Base-by-base conservation (phyloP, 1,140 invertebrate genomes). In the Papilio xuthus region DNA sequence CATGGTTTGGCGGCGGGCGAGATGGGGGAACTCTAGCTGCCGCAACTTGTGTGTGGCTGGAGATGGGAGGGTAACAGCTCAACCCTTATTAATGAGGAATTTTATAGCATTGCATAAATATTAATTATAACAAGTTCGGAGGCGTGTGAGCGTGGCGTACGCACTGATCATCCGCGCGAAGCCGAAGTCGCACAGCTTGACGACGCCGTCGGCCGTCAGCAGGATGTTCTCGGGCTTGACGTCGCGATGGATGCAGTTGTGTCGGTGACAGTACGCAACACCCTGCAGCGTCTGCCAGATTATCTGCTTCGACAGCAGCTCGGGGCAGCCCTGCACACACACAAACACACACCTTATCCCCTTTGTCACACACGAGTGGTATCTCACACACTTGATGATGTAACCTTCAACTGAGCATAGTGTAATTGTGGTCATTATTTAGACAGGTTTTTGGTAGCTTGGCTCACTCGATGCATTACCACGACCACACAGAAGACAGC, bases 191-290 rank as follows among this genome's bases (percentile, higher is more conserved):
- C 99, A 99, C 0, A 99, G 94, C 94, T 99, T 99, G 20, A 99
- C 98, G 37, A 99, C 96, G 0, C 98, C 98, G 78, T 98, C 96
- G 60, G 96, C 95, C 18, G 98, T 99, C n/a, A 99, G 96, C 20
- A 99, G 94, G 80, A 99, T 99, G 92, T 99, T 99, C 95, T 99
- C 99, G 2, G 99, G 99, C 91, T 99, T 99, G 0, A 99, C 98
- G 91, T 99, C 99, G 50, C 98, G 96, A 89, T 99, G 98, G 86
- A 99, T 98, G 90, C 98, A 99, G 90, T 99, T 99, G 88, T 99
- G 97, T 71, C 97, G 96, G 93, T 99, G 99, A 93, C 99, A 99
- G 94, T 99, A 99, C 44, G 97, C 97, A 2, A 99, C 96, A 0
- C 98, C 99, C 86, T 99, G 96, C 26, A 99, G 94, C 23, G 98